A percentile compares a stretch with the other conserved stretches of the same genome.
These are phyloP conservation scores for Coelogynopora nodosa DNA, from an alignment of 2,888 invertebrate genomes.

Conservation along the genomic window DNA sequence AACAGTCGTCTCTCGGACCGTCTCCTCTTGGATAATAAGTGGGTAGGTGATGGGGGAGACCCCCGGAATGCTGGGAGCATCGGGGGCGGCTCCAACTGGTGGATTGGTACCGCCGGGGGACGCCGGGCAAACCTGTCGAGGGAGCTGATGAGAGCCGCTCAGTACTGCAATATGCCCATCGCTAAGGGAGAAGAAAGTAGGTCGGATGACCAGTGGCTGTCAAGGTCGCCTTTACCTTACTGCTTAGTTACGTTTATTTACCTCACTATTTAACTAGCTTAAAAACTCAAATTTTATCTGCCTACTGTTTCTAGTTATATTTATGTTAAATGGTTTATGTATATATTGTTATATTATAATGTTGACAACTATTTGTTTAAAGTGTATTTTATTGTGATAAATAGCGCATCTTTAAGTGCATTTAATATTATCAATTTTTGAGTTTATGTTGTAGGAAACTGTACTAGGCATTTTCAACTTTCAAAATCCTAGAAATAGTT, in stretches of 20 bases:
- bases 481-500: no score
- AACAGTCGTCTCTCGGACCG: background rate
- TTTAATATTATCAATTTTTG: background rate
- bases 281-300: no score
- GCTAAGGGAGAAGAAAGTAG: background rate
- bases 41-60: background rate
- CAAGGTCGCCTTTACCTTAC: no score
- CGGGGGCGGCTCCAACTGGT: background rate
- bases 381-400: no score
- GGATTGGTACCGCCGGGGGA: background rate
- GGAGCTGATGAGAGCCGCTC: background rate
- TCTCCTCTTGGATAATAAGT: background rate
- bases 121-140: background rate
- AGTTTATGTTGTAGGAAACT: background rate
- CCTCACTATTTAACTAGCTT: no score
- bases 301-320: no score
- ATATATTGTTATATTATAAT: no score
- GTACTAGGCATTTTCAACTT: no score
- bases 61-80: background rate
- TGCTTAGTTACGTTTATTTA: no score
- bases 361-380: background rate
- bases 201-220: no score
- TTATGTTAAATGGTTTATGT: background rate
- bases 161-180: background rate
- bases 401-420: background rate